Percentiles rank a stretch among this genome's conserved stretches.
phyloP scores from a whole-genome alignment of 2,888 invertebrate genomes.

The Drosophila buzzatii region DNA sequence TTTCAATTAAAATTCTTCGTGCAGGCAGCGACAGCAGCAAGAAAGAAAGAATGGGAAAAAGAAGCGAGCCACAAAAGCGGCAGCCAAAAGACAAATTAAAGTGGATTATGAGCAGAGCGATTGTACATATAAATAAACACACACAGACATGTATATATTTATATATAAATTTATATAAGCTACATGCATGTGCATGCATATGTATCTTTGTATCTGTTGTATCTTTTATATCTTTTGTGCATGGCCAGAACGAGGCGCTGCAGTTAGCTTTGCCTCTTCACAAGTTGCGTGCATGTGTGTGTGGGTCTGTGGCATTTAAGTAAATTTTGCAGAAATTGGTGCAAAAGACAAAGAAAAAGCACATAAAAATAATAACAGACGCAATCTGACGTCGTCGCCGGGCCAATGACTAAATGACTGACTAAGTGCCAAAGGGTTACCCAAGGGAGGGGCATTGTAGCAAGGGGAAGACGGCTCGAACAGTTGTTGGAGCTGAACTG shows the following conservation, averaged over 20 bases:
- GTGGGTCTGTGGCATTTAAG: slow-evolving; percentile 66
- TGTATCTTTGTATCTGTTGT: slow-evolving; percentile 23
- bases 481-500: slow-evolving; percentile 1
- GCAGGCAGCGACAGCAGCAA: slow-evolving; percentile 46
- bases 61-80: slow-evolving; percentile 50
- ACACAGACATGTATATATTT: slow-evolving; percentile 4
- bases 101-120: slow-evolving; percentile 70
- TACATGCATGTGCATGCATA: slow-evolving; percentile 16
- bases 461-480: neutral
- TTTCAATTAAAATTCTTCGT: slow-evolving; percentile 81
- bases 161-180: slow-evolving; percentile 12
- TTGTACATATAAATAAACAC: slow-evolving; percentile 19
- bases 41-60: slow-evolving; percentile 3
- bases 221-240: slow-evolving; percentile 29
- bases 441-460: neutral
- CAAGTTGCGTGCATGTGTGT: slow-evolving; percentile 18
- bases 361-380: slow-evolving; percentile 81
- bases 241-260: slow-evolving; percentile 29
- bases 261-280: slow-evolving; percentile 20
- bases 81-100: slow-evolving; percentile 77
- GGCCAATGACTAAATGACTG: slow-evolving; percentile 80
- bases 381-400: slow-evolving; percentile 62
- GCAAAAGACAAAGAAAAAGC: slow-evolving; percentile 81
- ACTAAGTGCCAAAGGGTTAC: slow-evolving; percentile 75
- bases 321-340: slow-evolving; percentile 80